A percentile compares a stretch with the other conserved stretches of the same genome.
Evolutionary conservation across 2,888 invertebrate species (phyloP).

Genomic region (Megalurothrips usitatus): DNA sequence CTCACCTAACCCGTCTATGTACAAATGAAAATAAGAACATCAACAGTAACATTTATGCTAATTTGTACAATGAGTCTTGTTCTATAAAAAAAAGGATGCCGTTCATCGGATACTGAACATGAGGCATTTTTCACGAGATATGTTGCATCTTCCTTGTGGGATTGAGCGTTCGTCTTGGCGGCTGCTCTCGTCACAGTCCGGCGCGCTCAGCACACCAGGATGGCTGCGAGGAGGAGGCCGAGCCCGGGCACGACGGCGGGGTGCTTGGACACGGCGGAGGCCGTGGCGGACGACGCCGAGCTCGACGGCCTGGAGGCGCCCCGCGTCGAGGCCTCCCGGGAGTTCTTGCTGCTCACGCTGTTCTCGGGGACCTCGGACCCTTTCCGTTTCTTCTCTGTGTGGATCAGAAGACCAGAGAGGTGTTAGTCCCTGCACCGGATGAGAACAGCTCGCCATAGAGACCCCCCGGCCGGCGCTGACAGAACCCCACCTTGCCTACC

Average conservation of each 20-base stretch:
- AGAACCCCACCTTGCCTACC: background rate
- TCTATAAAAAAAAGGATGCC: background rate
- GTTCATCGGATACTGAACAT: background rate
- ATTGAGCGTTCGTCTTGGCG: background rate
- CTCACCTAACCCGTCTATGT: background rate
- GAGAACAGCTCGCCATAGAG: background rate
- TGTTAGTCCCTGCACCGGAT: too few relatives aligned
- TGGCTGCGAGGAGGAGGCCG: too few relatives aligned
- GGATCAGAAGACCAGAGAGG: background rate
- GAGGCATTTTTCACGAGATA: background rate
- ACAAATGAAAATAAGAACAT: background rate
- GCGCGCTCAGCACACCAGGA: background rate
- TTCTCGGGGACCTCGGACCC: conserved; percentile 18
- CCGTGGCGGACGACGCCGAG: conserved; percentile 8
- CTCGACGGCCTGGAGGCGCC: background rate
- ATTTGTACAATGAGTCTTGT: conserved; percentile 2
- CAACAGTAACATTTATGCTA: background rate
- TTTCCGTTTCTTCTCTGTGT: background rate
- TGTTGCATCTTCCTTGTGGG: background rate
- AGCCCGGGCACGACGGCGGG: background rate
- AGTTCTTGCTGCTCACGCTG: conserved; percentile 19
- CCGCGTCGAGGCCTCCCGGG: conserved; percentile 3
- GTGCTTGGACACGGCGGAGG: background rate
- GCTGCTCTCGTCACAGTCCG: background rate
- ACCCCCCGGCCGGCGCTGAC: background rate